A percentile compares a stretch with the other conserved stretches of the same genome.
Evolutionary conservation across 2,888 invertebrate genomes (phyloP).

Genomic region (Enchytraeus crypticus): DNA sequence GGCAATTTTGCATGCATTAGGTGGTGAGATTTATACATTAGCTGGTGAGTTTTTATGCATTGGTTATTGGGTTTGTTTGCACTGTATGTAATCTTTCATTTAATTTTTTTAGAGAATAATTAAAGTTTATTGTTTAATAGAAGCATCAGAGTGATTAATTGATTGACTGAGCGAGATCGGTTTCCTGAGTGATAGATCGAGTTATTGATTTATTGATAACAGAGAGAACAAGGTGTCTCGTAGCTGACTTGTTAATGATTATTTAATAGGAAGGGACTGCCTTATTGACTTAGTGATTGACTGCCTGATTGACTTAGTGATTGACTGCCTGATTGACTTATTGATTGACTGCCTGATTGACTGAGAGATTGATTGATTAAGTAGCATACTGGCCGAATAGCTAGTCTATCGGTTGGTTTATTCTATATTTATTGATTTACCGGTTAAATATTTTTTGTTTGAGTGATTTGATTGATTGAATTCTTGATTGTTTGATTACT

Average conservation of each 20-base stretch:
- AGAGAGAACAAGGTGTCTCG: too few species aligned
- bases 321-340: too few species aligned
- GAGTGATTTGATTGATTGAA: background rate
- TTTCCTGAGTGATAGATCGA: too few species aligned
- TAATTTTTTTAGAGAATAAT: too few species aligned
- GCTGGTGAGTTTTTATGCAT: background rate
- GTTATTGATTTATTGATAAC: too few species aligned
- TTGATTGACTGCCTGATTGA: too few species aligned
- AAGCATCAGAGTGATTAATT: background rate
- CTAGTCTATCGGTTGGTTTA: background rate
- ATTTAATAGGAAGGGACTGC: too few species aligned
- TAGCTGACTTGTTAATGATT: too few species aligned
- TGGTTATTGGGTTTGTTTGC: background rate
- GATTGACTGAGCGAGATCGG: background rate
- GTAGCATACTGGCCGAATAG: background rate
- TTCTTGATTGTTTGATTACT: constrained; percentile 16
- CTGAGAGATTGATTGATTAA: background rate
- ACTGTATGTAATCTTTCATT: too few species aligned
- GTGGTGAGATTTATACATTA: background rate
- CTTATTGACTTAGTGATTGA: too few species aligned
- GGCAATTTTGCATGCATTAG: background rate
- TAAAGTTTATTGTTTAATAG: background rate
- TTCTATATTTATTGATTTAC: too few species aligned
- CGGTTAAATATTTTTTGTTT: background rate
- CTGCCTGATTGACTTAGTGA: too few species aligned